phyloP scores from a whole-genome alignment of 1,140 invertebrate species.

The Aphelinus certus region DNA sequence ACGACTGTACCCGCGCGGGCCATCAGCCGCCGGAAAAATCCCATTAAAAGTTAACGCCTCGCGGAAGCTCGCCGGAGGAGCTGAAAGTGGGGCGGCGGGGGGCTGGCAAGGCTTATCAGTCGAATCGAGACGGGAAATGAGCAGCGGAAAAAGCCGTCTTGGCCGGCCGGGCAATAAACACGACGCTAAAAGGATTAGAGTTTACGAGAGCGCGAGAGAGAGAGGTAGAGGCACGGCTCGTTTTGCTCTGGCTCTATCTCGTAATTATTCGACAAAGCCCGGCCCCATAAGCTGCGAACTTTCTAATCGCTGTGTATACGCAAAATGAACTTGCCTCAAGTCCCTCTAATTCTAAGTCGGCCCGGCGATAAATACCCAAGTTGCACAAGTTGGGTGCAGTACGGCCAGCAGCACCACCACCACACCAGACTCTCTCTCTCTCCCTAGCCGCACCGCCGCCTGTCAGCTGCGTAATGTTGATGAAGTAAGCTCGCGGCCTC shows the following conservation, averaged over 20 bases:
- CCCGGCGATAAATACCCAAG: slow-evolving; percentile 36
- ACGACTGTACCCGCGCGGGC: too few relatives aligned
- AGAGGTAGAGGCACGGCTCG: neutral
- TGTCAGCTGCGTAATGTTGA: slow-evolving; percentile 44
- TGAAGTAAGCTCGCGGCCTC: slow-evolving; percentile 39
- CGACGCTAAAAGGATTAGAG: slow-evolving; percentile 29
- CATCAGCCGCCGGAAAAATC: neutral
- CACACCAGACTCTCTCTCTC: neutral
- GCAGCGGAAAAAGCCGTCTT: too few relatives aligned
- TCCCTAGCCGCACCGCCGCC: neutral
- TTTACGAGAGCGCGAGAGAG: slow-evolving; percentile 13
- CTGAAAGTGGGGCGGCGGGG: too few relatives aligned
- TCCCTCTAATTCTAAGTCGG: slow-evolving; percentile 37
- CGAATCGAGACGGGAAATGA: neutral
- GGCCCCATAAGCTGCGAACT: slow-evolving; percentile 34
- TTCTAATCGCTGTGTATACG: slow-evolving; percentile 38
- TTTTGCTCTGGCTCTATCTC: slow-evolving; percentile 28
- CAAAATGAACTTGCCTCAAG: slow-evolving; percentile 38
- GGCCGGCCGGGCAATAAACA: slow-evolving; percentile 21
- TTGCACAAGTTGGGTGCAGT: slow-evolving; percentile 19
- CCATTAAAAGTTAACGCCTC: slow-evolving; percentile 13
- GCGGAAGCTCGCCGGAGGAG: neutral
- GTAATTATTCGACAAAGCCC: slow-evolving; percentile 35
- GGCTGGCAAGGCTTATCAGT: neutral
- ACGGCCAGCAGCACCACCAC: neutral